A percentile compares a stretch with the other conserved stretches of the same genome.
Conservation (phyloP, 2,113 vertebrate species). For the Sminthopsis crassicaudata region DNA sequence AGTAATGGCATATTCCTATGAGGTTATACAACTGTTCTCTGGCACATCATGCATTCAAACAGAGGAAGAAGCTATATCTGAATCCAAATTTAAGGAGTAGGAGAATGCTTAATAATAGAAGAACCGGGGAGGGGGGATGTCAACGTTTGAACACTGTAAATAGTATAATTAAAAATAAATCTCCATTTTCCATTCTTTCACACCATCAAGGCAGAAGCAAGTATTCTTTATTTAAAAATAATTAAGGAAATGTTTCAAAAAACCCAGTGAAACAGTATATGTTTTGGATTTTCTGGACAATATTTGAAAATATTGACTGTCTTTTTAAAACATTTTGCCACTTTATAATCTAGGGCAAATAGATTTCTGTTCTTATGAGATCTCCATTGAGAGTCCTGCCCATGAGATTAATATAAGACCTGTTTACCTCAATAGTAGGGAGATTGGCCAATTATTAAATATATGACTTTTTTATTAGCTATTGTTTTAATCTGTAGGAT, state of each 20-base stretch:
- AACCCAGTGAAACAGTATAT: not conserved
- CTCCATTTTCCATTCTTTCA: not conserved
- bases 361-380: conserved; percentile 24
- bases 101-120: not conserved
- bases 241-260: conserved; percentile 9
- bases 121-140: not conserved
- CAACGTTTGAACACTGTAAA: conserved; percentile 15
- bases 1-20: not conserved
- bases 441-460: conserved; percentile 1
- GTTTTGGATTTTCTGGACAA: not conserved
- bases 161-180: not conserved
- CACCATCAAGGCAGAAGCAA: conserved; percentile 6
- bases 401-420: conserved; percentile 3
- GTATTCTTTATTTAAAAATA: not conserved
- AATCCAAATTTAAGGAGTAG: conserved; percentile 10
- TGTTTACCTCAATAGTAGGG: conserved; percentile 40
- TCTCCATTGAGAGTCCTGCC: not conserved
- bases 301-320: conserved; percentile 6
- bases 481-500: not conserved
- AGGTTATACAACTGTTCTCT: not conserved
- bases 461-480: conserved; percentile 29
- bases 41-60: not conserved
- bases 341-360: conserved; percentile 18
- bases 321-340: conserved; percentile 8
- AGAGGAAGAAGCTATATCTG: not conserved